These are phyloP conservation scores for Belgica antarctica DNA, from an alignment of 2,888 invertebrate genomes.

Conservation along the genomic window DNA sequence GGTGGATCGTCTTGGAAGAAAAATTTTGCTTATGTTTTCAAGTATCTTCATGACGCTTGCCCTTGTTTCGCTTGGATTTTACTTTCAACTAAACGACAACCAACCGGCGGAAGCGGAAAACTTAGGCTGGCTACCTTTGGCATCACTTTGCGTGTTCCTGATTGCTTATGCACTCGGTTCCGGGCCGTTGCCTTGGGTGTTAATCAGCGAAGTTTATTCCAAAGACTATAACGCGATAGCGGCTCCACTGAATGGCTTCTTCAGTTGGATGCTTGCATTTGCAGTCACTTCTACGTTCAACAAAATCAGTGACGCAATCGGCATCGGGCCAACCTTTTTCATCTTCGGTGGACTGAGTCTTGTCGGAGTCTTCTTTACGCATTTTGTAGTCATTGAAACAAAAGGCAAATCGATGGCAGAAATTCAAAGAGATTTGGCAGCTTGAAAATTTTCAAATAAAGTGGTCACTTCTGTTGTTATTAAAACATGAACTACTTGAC, in stretches of 20 bases:
- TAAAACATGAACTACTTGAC: no score
- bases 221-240: slow-evolving; percentile 69
- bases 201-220: slow-evolving; percentile 68
- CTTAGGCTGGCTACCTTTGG: slow-evolving; percentile 68
- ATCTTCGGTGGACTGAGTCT: slow-evolving; percentile 64
- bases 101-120: slow-evolving; percentile 52
- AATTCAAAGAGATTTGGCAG: slow-evolving; percentile 51
- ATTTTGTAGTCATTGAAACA: slow-evolving; percentile 59
- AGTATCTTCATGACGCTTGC: slow-evolving; percentile 68
- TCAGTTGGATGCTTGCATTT: slow-evolving; percentile 74
- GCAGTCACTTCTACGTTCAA: slow-evolving; percentile 67
- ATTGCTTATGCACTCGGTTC: slow-evolving; percentile 72
- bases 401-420: slow-evolving; percentile 70
- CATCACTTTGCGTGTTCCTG: slow-evolving; percentile 67
- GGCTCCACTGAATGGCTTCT: slow-evolving; percentile 69
- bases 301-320: slow-evolving; percentile 58
- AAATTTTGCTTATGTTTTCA: slow-evolving; percentile 61
- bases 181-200: slow-evolving; percentile 81
- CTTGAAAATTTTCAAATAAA: background rate
- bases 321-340: slow-evolving; percentile 64
- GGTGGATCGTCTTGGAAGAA: slow-evolving; percentile 63
- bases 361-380: slow-evolving; percentile 62
- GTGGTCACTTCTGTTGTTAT: no score
- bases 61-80: slow-evolving; percentile 67
- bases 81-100: slow-evolving; percentile 59